Percentiles rank a stretch among this genome's conserved stretches.
phyloP scores from a whole-genome alignment of 2,113 vertebrate species.

The Chlorodrepanis virens region DNA sequence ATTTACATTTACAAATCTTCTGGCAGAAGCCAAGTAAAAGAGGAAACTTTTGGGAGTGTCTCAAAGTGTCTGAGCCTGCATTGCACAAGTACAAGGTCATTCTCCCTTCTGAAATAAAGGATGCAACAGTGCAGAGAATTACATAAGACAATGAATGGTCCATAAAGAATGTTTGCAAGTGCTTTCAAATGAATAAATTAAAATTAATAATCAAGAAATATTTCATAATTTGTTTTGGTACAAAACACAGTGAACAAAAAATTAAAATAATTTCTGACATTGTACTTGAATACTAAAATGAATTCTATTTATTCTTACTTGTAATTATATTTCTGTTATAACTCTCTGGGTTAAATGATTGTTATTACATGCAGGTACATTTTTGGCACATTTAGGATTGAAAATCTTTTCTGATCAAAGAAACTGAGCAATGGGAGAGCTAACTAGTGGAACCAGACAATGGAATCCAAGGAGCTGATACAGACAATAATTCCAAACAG shows the following conservation, averaged over 20 bases:
- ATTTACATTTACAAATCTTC: background rate
- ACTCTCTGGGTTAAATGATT: background rate
- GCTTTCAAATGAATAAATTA: background rate
- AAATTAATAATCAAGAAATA: background rate
- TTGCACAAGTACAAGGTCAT: background rate
- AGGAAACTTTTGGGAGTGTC: background rate
- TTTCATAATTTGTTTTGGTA: background rate
- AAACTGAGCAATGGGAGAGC: background rate
- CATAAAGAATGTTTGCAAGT: background rate
- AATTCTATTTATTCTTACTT: background rate
- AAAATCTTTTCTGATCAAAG: background rate
- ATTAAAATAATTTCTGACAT: background rate
- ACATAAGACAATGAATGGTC: background rate
- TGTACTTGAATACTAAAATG: background rate
- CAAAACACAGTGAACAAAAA: accelerated
- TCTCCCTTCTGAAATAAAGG: background rate
- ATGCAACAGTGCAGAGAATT: background rate
- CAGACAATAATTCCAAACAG: background rate
- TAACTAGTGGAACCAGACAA: background rate
- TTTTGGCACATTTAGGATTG: background rate
- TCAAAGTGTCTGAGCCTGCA: background rate
- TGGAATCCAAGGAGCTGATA: background rate
- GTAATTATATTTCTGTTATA: background rate
- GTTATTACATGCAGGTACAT: background rate
- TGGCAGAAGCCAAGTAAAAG: background rate